These are phyloP conservation scores for Gisinianus flammeolus DNA, from an alignment of 2,888 invertebrate genomes.

Conservation along the genomic window DNA sequence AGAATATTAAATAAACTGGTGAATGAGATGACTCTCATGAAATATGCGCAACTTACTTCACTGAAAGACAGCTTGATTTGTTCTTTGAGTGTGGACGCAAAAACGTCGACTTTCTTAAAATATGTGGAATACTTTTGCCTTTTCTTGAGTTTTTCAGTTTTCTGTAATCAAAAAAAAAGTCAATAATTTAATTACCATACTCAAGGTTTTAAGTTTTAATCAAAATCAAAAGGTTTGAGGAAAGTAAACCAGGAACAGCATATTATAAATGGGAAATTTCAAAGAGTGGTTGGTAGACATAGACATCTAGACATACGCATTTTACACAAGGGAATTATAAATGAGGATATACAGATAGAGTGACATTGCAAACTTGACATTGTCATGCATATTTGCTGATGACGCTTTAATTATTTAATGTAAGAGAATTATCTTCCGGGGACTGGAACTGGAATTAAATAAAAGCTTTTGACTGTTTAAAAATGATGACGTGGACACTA, in stretches of 20 bases:
- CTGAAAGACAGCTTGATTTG: conserved; percentile 18
- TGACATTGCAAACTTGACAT: no score
- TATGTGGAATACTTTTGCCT: conserved; percentile 22
- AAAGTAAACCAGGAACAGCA: neutral
- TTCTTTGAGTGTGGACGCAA: conserved; percentile 6
- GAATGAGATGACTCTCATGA: neutral
- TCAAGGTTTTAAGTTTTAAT: neutral
- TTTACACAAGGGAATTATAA: no score
- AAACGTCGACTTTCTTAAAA: conserved; percentile 27
- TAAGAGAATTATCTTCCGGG: no score
- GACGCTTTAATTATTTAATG: no score
- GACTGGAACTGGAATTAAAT: neutral
- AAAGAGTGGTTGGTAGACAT: neutral
- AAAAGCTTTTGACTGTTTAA: neutral
- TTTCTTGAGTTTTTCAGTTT: conserved; percentile 27
- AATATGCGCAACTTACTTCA: conserved; percentile 18
- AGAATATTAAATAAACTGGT: neutral
- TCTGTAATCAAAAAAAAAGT: conserved; percentile 9
- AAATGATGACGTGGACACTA: neutral
- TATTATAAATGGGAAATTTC: neutral
- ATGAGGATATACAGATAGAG: no score
- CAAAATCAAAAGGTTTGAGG: neutral
- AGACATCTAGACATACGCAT: neutral
- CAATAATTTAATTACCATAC: neutral
- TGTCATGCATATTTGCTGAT: no score